Evolutionary conservation across 2,888 invertebrate species (phyloP).

Genomic region (Sceliomorpha sp.): DNA sequence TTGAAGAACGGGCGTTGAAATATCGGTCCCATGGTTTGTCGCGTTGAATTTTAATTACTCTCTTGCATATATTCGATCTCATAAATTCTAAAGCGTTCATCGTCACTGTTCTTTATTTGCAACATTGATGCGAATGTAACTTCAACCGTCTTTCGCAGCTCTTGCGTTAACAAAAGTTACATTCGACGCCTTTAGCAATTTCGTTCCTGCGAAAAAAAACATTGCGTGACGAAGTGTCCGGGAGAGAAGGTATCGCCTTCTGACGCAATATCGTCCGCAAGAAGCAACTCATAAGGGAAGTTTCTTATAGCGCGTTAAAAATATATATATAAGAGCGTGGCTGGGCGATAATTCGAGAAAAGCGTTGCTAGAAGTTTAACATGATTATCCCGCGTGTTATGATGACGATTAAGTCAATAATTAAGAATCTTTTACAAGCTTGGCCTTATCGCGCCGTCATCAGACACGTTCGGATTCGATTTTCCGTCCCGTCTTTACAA

Average conservation of each 20-base stretch:
- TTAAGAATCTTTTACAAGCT: no score
- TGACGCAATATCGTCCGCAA: slow-evolving; percentile 23
- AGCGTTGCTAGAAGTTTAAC: no score
- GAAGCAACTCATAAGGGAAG: slow-evolving; percentile 15
- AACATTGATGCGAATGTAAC: no score
- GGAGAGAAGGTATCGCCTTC: slow-evolving; percentile 42
- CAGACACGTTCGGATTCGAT: slow-evolving; percentile 12
- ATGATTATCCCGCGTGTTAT: no score
- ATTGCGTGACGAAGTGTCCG: slow-evolving; percentile 36
- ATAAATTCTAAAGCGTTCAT: no score
- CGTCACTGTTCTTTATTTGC: no score
- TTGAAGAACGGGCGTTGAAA: slow-evolving; percentile 15
- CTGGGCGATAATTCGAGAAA: background rate
- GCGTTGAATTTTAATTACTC: no score
- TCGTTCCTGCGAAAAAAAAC: slow-evolving; percentile 29
- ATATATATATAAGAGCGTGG: slow-evolving; percentile 1
- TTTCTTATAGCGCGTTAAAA: background rate
- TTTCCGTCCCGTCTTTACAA: slow-evolving; percentile 16
- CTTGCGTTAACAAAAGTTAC: slow-evolving; percentile 7
- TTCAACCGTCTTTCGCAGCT: slow-evolving; percentile 17
- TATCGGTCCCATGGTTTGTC: slow-evolving; percentile 4
- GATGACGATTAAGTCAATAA: no score
- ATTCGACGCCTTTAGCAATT: no score
- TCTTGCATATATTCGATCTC: no score
- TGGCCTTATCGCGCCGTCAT: slow-evolving; percentile 2